phyloP scores from a whole-genome alignment of 1,140 invertebrate species.

The Chelonus insularis region DNA sequence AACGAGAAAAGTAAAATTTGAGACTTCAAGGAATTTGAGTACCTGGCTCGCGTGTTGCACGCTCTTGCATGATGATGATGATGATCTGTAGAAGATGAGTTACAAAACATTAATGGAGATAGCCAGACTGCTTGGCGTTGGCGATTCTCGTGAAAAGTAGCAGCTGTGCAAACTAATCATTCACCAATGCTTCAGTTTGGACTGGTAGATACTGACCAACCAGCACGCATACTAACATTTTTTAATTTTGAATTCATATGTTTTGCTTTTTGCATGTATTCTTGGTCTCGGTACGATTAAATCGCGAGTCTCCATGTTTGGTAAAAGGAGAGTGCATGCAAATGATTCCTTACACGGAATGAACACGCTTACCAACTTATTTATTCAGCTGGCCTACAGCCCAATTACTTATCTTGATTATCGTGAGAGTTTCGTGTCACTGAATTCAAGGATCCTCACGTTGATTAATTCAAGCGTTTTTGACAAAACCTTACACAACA shows the following conservation, averaged over 20 bases:
- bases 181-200: constrained; percentile 2
- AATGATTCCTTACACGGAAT: constrained; percentile 12
- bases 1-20: background rate
- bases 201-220: background rate
- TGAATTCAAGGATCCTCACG: background rate
- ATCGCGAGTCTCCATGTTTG: background rate
- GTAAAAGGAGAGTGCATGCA: constrained; percentile 14
- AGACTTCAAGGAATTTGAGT: too few species aligned
- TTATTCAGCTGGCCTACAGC: constrained; percentile 13
- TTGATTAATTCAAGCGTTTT: background rate
- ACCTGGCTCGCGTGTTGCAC: background rate
- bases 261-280: background rate
- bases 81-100: background rate
- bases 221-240: constrained; percentile 1
- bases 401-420: constrained; percentile 26
- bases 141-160: constrained; percentile 38
- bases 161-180: constrained; percentile 40
- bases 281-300: too few species aligned
- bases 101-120: background rate
- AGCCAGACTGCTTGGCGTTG: constrained; percentile 48
- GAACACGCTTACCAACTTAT: constrained; percentile 15
- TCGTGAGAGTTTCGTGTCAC: background rate
- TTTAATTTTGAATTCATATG: background rate
- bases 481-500: too few species aligned
- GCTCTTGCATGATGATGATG: background rate